Percentiles rank a stretch among this genome's conserved stretches.
Conservation (phyloP, 37 sponge, comb jelly and placozoan genomes). For the Cladorhizidae sp. region DNA sequence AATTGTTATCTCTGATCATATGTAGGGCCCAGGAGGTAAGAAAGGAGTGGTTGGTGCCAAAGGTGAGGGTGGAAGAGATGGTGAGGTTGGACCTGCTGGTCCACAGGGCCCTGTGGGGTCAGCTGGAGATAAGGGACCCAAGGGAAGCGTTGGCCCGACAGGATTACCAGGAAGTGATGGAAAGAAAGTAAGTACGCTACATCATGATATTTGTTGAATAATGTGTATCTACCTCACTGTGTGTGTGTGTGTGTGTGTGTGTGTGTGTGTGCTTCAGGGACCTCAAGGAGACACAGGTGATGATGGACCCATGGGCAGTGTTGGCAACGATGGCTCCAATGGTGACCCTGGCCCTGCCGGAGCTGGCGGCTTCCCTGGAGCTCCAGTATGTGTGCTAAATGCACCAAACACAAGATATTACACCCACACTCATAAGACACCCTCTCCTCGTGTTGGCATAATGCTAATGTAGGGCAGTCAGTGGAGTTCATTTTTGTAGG, state of each 20-base stretch:
- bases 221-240: background rate
- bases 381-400: slow-evolving; percentile 22
- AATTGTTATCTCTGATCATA: no score
- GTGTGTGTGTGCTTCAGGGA: no score
- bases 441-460: no score
- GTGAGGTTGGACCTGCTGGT: slow-evolving; percentile 42
- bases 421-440: no score
- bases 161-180: slow-evolving; percentile 52
- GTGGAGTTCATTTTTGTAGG: no score
- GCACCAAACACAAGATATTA: no score
- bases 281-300: slow-evolving; percentile 21
- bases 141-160: slow-evolving; percentile 53
- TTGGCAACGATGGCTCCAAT: slow-evolving; percentile 19
- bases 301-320: slow-evolving; percentile 8
- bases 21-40: slow-evolving; percentile 23
- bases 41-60: slow-evolving; percentile 30
- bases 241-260: background rate
- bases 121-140: slow-evolving; percentile 44
- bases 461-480: no score
- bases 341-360: slow-evolving; percentile 61
- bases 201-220: no score
- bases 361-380: slow-evolving; percentile 42
- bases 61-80: slow-evolving; percentile 35
- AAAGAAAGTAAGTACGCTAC: slow-evolving; percentile 53
- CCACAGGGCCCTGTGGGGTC: slow-evolving; percentile 42